Evolutionary conservation across 2,888 invertebrate species (phyloP), one percentile per base, ranked within the genome.

Genomic region (Stenurella melanura): DNA sequence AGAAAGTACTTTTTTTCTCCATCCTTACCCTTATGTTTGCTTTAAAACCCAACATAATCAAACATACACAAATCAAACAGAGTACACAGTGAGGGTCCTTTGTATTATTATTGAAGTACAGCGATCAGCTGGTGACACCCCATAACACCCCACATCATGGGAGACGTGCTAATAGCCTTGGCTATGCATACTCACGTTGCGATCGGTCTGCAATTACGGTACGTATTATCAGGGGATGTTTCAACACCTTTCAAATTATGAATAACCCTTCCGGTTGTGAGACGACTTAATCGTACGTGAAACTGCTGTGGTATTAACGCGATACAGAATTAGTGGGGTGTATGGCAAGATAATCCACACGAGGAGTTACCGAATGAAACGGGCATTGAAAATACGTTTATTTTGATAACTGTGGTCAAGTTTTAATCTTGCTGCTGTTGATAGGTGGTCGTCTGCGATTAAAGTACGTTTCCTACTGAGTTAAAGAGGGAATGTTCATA

Each of bases 251-350:
- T 60, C 60, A 38, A 60, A 60, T 70, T 60, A 70, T 15, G 42
- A 10, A 38, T 19, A 70, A 70, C 70, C 70, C 70, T 70, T 70
- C 58, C 70, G 58, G 70, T 70, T 50, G 19, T 12, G 17, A 17
- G 18, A 58, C 30, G 38, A 58, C 19, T 58, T 57, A 69, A 69
- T 69, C 34, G 69, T 57, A 56, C 30, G 58, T 57, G 57, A 69
- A 69, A 69, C n/a, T 15, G 50, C 17, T 17, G 58, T 34, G 69
- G 34, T 6, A 34, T 57, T 69, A 69, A 69, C 34, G 34, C 34
- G 19, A 54, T 19, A 64, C n/a, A 9, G 9, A 34, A 34, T 9
- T 34, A 7, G 9, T 34, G 30, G 30, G 30, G 6, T 34, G 9
- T 34, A 9, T 9, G 9, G 30, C 30, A 34, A 7, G 30, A 34